These are phyloP conservation scores for Mus spicilegus DNA, from an alignment of 2,113 vertebrate species.

Conservation along the genomic window DNA sequence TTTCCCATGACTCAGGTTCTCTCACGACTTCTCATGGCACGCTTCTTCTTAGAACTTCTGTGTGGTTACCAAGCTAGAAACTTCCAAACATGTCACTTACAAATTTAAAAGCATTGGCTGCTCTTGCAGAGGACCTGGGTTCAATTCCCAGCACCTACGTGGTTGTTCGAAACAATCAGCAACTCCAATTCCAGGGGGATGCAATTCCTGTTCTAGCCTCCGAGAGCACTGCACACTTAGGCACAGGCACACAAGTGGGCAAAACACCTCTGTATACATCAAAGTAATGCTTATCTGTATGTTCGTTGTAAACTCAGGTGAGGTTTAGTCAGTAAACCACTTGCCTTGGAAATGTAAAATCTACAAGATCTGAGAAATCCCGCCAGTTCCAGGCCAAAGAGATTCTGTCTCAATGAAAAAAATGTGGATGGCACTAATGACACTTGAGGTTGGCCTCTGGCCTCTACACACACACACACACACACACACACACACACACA, in stretches of 20 bases:
- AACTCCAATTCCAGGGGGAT: background rate
- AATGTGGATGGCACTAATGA: background rate
- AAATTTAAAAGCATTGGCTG: background rate
- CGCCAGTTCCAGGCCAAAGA: background rate
- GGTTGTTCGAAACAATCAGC: background rate
- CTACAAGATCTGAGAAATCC: background rate
- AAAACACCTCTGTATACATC: background rate
- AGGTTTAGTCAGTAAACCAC: background rate
- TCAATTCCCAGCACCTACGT: background rate
- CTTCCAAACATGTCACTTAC: background rate
- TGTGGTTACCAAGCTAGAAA: constrained; percentile 5
- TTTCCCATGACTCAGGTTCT: background rate
- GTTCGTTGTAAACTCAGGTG: background rate
- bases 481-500: background rate
- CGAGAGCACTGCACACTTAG: background rate
- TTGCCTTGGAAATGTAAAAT: background rate
- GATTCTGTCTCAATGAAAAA: background rate
- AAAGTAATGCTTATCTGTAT: background rate
- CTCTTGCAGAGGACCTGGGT: background rate
- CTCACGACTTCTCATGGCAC: background rate
- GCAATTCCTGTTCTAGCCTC: background rate
- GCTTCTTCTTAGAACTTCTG: background rate
- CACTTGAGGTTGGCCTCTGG: background rate
- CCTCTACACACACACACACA: background rate
- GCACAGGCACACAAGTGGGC: background rate